Base-by-base conservation (phyloP, 2,113 vertebrate genomes). In the Aspidoscelis tigris region DNA sequence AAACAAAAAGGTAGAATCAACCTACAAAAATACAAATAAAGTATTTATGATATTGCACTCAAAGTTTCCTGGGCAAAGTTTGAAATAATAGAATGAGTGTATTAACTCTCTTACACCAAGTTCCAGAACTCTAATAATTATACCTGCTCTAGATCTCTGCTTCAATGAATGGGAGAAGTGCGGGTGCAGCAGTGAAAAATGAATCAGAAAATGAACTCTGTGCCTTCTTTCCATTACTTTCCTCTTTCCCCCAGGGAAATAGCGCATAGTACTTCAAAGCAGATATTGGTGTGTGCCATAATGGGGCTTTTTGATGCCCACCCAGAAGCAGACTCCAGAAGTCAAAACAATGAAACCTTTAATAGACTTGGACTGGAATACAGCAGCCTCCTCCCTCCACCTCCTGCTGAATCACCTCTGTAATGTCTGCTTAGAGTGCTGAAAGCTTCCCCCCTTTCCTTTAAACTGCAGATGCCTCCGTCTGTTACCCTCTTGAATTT, bases 281-380 rank as follows among this genome's bases (percentile, higher is more conserved):
- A 39, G 33, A 74, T 18, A 2, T 24, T 55, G 77, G 21, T 21
- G 26, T 77, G 74, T 76, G 75, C 80, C 75, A 82, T 58, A 78
- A 72, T 8, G n/a, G 55, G 66, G 43, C 11, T 22, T 85, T 85
- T 84, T 68, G 20, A 44, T 89, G 79, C 65, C 85, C 84, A 85
- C 26, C 81, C 76, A 86, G 47, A 87, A 83, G 58, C 44, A 83
- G 82, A 44, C 81, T 87, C 65, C 70, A 86, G 53, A n/a, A 89
- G 26, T 8, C 7, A 88, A 53, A 83, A 92, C 64, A 82, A 90
- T 7, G 58, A 55, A 81, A 43, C 43, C 83, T 84, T 81, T 87
- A 77, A 84, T 20, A 1, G 0, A 4, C 79, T 87, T 61, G 69
- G 24, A 7, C n/a, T 69, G 1, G 74, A 0, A 1, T 50, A 88